These are phyloP conservation scores for Oreochromis tanganicae DNA, from an alignment of 2,113 vertebrate genomes.

Conservation along the genomic window DNA sequence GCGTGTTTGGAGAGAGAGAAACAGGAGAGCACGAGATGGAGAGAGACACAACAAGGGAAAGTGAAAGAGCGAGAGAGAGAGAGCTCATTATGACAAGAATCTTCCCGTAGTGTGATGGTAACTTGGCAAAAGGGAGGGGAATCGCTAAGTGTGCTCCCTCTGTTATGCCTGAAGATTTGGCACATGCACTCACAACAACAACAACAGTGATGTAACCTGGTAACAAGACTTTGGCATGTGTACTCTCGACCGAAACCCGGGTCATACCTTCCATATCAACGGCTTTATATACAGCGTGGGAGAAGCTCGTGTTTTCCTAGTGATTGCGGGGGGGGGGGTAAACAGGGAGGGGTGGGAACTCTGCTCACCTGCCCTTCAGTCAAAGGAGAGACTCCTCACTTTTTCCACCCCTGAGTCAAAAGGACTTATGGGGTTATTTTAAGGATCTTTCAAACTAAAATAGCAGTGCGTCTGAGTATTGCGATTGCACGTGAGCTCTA, in stretches of 20 bases:
- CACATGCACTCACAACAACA: conserved; percentile 73
- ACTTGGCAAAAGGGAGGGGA: conserved; percentile 69
- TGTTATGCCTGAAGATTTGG: conserved; percentile 71
- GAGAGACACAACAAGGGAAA: neutral
- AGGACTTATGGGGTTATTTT: conserved; percentile 62
- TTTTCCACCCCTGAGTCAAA: conserved; percentile 70
- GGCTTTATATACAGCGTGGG: conserved; percentile 51
- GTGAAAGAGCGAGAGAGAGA: neutral
- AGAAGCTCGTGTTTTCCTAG: conserved; percentile 69
- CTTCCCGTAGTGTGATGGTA: conserved; percentile 64
- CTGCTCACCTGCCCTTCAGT: conserved; percentile 66
- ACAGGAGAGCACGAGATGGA: neutral
- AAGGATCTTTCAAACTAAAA: conserved; percentile 59
- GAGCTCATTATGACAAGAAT: conserved; percentile 56
- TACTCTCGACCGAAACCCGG: conserved; percentile 65
- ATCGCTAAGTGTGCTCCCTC: conserved; percentile 59
- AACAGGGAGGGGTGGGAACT: conserved; percentile 61
- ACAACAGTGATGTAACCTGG: conserved; percentile 78
- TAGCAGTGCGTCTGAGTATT: conserved; percentile 41
- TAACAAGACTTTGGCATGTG: conserved; percentile 71
- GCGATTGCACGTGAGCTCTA: conserved; percentile 32
- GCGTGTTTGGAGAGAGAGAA: neutral
- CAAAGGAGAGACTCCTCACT: conserved; percentile 61
- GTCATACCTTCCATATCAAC: conserved; percentile 73
- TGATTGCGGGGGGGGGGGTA: conserved; percentile 9